Evolutionary conservation across 2,888 invertebrate genomes (phyloP).

Genomic region (Itoplectis maculator): DNA sequence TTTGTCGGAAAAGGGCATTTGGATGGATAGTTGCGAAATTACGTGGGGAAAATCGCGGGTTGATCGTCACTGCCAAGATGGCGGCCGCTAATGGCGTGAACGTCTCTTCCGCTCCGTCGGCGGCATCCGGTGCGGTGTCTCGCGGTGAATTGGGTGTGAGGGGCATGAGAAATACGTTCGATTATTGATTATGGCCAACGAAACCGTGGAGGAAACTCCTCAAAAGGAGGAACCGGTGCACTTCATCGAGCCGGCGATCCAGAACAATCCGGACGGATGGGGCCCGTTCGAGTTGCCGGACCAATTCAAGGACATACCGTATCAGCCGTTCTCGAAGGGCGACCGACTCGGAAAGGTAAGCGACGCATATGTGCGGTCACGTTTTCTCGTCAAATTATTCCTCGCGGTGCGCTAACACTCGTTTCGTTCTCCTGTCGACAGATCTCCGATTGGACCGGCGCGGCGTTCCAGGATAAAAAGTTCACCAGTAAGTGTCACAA

Average conservation of each 20-base stretch:
- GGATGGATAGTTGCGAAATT: constrained; percentile 1
- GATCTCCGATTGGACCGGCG: constrained; percentile 98
- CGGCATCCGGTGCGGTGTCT: constrained; percentile 63
- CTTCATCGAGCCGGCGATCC: constrained; percentile 91
- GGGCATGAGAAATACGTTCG: constrained; percentile 46
- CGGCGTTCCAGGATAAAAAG: constrained; percentile 96
- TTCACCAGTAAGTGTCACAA: constrained; percentile 90
- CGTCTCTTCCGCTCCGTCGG: constrained; percentile 65
- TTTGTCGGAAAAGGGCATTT: background rate
- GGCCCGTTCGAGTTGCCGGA: constrained; percentile 98
- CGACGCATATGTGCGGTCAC: constrained; percentile 52
- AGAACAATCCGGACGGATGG: constrained; percentile 97
- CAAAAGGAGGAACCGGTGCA: constrained; percentile 86
- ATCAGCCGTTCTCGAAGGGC: constrained; percentile 99
- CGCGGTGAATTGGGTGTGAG: constrained; percentile 27
- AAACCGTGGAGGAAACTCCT: constrained; percentile 68
- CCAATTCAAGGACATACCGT: constrained; percentile 98
- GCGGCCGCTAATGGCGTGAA: constrained; percentile 54
- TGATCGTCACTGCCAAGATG: constrained; percentile 49
- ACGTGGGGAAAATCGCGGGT: background rate
- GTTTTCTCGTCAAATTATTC: constrained; percentile 1
- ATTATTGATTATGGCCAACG: constrained; percentile 68
- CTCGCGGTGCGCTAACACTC: background rate
- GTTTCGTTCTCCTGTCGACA: constrained; percentile 77
- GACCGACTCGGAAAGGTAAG: constrained; percentile 98